These are phyloP conservation scores for Sylvia atricapilla DNA, from an alignment of 2,113 vertebrate genomes.

Conservation along the genomic window DNA sequence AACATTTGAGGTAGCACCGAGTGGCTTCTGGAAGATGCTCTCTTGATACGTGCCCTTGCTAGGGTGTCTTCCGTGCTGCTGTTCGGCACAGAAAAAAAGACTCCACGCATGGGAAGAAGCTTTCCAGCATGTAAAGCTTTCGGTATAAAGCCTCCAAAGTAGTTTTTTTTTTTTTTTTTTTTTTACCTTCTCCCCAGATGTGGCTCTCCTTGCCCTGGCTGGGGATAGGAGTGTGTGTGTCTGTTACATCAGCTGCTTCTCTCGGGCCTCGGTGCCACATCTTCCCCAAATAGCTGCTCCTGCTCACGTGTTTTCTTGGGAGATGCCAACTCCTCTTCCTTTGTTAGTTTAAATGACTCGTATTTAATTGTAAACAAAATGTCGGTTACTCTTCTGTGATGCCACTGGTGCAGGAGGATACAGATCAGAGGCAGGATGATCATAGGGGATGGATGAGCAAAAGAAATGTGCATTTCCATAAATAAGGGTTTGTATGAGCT, in stretches of 20 bases:
- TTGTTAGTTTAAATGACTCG: not conserved
- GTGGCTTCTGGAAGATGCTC: not conserved
- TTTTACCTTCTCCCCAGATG: accelerated
- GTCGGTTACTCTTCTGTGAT: not conserved
- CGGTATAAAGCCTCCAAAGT: not conserved
- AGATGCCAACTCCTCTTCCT: not conserved
- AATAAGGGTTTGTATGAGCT: not conserved
- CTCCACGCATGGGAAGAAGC: not conserved
- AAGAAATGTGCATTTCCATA: not conserved
- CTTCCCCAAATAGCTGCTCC: not conserved
- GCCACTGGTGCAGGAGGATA: not conserved
- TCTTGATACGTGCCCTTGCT: not conserved
- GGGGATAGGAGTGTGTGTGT: not conserved
- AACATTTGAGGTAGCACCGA: accelerated
- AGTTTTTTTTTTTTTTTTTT: not conserved
- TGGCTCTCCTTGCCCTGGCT: not conserved
- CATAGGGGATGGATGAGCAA: not conserved
- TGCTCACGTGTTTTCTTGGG: not conserved
- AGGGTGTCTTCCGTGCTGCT: not conserved
- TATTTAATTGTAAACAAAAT: not conserved
- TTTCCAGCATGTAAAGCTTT: not conserved
- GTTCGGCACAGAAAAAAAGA: not conserved
- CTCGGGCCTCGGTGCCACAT: accelerated
- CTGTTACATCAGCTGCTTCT: not conserved
- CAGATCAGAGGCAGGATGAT: not conserved